Percentiles rank a stretch among this genome's conserved stretches.
These are phyloP conservation scores for Drosophila rellima DNA, from an alignment of 2,888 invertebrate genomes.

Conservation along the genomic window DNA sequence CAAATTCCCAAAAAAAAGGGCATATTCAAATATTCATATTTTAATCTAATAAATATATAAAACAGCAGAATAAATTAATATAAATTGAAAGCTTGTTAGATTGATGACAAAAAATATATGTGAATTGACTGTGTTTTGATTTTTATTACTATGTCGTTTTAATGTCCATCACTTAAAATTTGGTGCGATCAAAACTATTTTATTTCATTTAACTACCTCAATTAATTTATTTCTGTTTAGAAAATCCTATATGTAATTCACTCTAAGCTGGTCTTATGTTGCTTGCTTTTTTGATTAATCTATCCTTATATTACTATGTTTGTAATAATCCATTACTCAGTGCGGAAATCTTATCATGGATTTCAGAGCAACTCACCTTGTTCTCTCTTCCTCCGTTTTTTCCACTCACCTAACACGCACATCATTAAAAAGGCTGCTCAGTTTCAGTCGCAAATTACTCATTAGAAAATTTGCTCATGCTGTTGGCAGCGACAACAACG, in stretches of 20 bases:
- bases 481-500: constrained; percentile 20
- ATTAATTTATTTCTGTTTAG: background rate
- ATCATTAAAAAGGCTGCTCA: constrained; percentile 62
- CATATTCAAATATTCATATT: background rate
- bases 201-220: background rate
- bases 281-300: constrained; percentile 11
- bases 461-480: constrained; percentile 66
- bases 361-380: constrained; percentile 11
- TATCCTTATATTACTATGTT: constrained; percentile 22
- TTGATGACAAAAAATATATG: background rate
- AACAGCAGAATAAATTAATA: background rate
- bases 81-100: background rate
- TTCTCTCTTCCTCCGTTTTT: background rate
- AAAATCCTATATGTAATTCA: background rate
- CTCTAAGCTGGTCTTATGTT: background rate
- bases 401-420: constrained; percentile 49
- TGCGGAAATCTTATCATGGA: constrained; percentile 64
- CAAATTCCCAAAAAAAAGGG: background rate
- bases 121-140: background rate
- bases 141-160: background rate
- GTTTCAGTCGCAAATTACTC: constrained; percentile 67
- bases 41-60: too few species aligned
- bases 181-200: background rate
- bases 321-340: constrained; percentile 59
- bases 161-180: background rate